Percentiles rank a stretch among this genome's conserved stretches.
These are phyloP conservation scores for Antedon mediterranea DNA, from an alignment of 53 echinoderm and acorn worm genomes.

Conservation along the genomic window DNA sequence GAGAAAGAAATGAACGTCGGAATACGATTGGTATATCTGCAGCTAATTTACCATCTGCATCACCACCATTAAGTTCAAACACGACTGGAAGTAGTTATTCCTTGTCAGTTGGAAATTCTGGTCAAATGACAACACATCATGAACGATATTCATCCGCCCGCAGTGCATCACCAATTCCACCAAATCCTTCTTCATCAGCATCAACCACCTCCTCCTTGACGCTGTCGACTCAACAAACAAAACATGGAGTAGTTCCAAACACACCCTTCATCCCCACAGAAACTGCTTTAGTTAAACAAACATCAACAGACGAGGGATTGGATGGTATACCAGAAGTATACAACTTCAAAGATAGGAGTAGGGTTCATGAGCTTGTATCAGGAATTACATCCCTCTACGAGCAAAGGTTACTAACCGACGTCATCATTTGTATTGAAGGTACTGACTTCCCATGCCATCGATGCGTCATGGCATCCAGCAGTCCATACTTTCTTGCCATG, in stretches of 20 bases:
- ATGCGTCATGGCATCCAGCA: conserved; percentile 46
- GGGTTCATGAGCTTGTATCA: conserved; percentile 36
- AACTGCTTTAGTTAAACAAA: not conserved
- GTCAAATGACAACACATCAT: not conserved
- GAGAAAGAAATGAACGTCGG: not conserved
- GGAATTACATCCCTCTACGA: conserved; percentile 64
- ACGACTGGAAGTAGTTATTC: not conserved
- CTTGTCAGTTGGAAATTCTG: not conserved
- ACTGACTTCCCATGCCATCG: conserved; percentile 86
- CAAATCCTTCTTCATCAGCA: too few species aligned
- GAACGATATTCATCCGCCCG: not conserved
- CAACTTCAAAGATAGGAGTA: conserved; percentile 66
- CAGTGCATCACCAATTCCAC: not conserved
- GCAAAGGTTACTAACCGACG: conserved; percentile 46
- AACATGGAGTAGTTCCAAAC: not conserved
- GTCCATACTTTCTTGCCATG: conserved; percentile 77
- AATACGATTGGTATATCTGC: not conserved
- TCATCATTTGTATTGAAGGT: conserved; percentile 56
- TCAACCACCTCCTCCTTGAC: not conserved
- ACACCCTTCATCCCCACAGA: not conserved
- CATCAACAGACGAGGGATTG: conserved; percentile 22
- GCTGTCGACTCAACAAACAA: not conserved
- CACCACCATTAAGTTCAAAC: not conserved
- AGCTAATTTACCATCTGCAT: not conserved
- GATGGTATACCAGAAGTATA: conserved; percentile 83